Conservation (phyloP, 2,113 vertebrate genomes). For the Alethe castanea region DNA sequence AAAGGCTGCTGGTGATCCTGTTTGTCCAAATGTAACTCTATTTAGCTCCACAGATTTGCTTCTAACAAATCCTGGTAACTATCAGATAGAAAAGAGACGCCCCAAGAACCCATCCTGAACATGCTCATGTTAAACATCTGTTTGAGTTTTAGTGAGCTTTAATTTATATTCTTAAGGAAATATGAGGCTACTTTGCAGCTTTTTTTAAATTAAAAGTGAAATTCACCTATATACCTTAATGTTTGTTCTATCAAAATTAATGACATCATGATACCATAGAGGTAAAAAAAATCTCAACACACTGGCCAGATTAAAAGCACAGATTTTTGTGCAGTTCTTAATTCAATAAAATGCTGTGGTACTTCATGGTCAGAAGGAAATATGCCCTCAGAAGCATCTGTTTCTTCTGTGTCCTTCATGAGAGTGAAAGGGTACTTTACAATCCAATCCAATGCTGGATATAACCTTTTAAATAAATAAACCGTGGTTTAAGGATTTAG, state of each 20-base stretch:
- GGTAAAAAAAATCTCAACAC: neutral
- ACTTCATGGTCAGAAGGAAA: slow-evolving; percentile 31
- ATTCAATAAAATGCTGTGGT: slow-evolving; percentile 34
- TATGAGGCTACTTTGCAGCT: neutral
- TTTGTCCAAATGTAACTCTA: neutral
- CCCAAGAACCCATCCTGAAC: neutral
- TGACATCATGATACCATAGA: neutral
- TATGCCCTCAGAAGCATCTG: neutral
- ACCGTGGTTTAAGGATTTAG: slow-evolving; percentile 54
- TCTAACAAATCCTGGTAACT: neutral
- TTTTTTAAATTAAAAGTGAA: neutral
- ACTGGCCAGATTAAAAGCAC: neutral
- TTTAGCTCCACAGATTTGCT: neutral
- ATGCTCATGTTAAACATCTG: neutral
- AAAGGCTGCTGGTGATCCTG: neutral
- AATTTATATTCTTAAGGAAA: neutral
- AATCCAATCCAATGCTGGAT: slow-evolving; percentile 54
- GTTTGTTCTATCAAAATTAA: neutral
- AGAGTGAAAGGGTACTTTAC: slow-evolving; percentile 58
- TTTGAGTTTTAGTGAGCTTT: neutral
- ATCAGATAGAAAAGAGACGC: neutral
- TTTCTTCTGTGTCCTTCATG: slow-evolving; percentile 56
- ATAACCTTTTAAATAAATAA: slow-evolving; percentile 70
- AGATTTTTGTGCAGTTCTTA: neutral
- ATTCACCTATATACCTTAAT: neutral